Percentiles rank a stretch among this genome's conserved stretches.
phyloP scores from a whole-genome alignment of 1,140 invertebrate genomes.

The Coboldia fuscipes region DNA sequence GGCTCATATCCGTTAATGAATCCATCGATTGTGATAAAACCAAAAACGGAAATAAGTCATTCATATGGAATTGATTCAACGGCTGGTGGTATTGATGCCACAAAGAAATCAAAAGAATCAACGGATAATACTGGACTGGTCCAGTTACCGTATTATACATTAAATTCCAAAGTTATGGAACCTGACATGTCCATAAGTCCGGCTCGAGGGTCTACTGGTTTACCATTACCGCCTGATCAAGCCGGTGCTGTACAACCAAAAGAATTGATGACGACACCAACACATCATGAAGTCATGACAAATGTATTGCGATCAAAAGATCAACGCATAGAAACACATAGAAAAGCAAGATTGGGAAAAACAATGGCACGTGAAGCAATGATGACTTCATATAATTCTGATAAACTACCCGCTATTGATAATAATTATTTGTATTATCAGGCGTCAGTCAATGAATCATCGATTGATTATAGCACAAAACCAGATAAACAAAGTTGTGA shows the following conservation, averaged over 20 bases:
- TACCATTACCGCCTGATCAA: conserved; percentile 27
- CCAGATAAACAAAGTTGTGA: no score
- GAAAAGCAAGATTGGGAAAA: conserved; percentile 36
- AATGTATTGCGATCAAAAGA: conserved; percentile 5
- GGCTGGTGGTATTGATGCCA: no score
- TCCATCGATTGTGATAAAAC: conserved; percentile 1
- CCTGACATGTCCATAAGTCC: conserved; percentile 27
- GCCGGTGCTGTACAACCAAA: conserved; percentile 13
- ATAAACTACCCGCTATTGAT: conserved; percentile 4
- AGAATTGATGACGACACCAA: no score
- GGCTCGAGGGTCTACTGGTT: conserved; percentile 35
- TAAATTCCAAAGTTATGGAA: conserved; percentile 10
- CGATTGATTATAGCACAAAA: neutral
- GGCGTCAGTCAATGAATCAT: neutral
- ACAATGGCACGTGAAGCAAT: conserved; percentile 34
- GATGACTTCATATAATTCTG: conserved; percentile 8
- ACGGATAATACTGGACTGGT: neutral
- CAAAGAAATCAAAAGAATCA: no score
- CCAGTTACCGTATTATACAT: conserved; percentile 14
- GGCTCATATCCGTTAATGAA: no score
- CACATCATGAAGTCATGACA: no score
- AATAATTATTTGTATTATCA: no score
- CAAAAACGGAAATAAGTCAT: conserved; percentile 1
- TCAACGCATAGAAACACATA: neutral
- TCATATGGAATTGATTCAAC: neutral